phyloP scores from a whole-genome alignment of 2,797 vertebrate genomes.

The Cuculus canorus region DNA sequence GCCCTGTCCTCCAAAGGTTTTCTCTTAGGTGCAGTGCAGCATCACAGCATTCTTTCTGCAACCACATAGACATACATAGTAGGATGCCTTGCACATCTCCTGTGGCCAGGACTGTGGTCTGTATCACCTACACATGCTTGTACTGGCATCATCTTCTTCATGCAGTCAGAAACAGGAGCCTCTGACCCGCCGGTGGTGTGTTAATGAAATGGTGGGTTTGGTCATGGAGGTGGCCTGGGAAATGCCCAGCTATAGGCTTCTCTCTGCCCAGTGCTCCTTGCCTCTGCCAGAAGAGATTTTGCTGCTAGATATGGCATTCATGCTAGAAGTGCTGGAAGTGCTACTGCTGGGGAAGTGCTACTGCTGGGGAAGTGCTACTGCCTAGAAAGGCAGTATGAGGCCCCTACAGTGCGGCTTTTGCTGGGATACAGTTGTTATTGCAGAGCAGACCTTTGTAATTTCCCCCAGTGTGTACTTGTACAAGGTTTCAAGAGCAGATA shows the following conservation, averaged over 20 bases:
- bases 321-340: background rate
- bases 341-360: background rate
- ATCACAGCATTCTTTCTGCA: background rate
- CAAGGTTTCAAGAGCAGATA: background rate
- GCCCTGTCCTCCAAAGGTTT: fast-evolving
- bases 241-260: background rate
- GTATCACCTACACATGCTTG: background rate
- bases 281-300: background rate
- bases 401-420: background rate
- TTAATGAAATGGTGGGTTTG: background rate
- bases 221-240: background rate
- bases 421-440: background rate
- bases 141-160: background rate
- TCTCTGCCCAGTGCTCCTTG: background rate
- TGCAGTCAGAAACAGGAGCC: background rate
- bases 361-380: background rate
- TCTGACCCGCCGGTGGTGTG: background rate
- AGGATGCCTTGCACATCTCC: background rate
- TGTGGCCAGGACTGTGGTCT: background rate
- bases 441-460: background rate
- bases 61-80: background rate
- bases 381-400: background rate
- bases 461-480: background rate
- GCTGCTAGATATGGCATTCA: background rate
- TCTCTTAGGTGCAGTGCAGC: background rate